Evolutionary conservation across 2,888 invertebrate genomes (phyloP).

Genomic region (Agrotis exclamationis): DNA sequence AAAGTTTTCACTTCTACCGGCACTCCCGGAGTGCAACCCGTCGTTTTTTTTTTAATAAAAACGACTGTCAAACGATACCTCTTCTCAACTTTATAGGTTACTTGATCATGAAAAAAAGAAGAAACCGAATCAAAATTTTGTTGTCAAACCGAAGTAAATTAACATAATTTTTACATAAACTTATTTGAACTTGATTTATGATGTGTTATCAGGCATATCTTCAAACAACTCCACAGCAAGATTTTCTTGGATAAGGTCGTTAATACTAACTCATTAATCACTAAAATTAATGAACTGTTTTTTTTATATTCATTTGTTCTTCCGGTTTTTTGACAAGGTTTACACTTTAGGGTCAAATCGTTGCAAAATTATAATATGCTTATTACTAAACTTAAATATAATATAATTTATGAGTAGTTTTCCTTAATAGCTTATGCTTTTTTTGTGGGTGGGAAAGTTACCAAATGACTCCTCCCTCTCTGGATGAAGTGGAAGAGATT

Average conservation of each 20-base stretch:
- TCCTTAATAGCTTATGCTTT: not conserved
- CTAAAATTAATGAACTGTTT: conserved; percentile 1
- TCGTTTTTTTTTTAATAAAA: not conserved
- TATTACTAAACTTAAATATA: not conserved
- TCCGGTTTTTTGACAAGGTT: conserved; percentile 15
- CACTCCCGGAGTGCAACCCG: too few species aligned
- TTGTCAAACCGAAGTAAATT: not conserved
- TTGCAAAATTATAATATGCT: not conserved
- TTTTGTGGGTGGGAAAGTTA: too few species aligned
- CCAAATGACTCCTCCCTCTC: too few species aligned
- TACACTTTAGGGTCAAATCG: not conserved
- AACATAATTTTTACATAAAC: conserved; percentile 11
- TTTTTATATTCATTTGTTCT: not conserved
- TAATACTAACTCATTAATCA: conserved; percentile 10
- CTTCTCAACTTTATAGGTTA: not conserved
- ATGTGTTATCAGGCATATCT: conserved; percentile 1
- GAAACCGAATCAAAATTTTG: not conserved
- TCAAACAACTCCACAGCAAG: not conserved
- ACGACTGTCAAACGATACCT: not conserved
- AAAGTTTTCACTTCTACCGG: too few species aligned
- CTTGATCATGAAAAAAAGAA: not conserved
- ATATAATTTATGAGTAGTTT: not conserved
- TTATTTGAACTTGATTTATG: not conserved
- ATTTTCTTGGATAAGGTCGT: not conserved
- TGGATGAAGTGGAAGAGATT: too few species aligned